phyloP scores from a whole-genome alignment of 2,113 vertebrate genomes.

The Polypterus senegalus region DNA sequence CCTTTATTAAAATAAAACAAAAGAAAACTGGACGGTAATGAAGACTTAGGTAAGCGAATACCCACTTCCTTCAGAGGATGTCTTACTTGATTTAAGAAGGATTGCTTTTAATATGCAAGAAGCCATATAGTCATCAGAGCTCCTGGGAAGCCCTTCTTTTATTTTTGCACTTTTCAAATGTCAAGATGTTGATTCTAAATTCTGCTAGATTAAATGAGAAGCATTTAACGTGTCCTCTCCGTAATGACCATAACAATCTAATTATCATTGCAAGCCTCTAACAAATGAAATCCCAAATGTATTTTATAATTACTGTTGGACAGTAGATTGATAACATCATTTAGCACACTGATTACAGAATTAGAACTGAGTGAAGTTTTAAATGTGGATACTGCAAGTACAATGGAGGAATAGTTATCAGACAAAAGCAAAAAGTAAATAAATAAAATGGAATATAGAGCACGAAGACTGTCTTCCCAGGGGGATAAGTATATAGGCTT shows the following conservation, averaged over 20 bases:
- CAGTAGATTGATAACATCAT: slow-evolving; percentile 4
- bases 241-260: slow-evolving; percentile 41
- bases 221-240: slow-evolving; percentile 37
- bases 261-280: slow-evolving; percentile 24
- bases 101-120: slow-evolving; percentile 2
- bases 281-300: slow-evolving; percentile 1
- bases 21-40: not conserved
- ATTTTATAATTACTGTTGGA: slow-evolving; percentile 4
- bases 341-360: not conserved
- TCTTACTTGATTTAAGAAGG: not conserved
- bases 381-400: too few species aligned
- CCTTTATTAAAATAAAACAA: not conserved
- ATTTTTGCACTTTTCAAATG: slow-evolving; percentile 48
- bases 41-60: not conserved
- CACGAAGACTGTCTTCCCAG: too few species aligned
- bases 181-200: slow-evolving; percentile 52
- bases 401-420: too few species aligned
- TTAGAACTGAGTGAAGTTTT: too few species aligned
- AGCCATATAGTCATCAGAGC: not conserved
- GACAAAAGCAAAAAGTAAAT: too few species aligned
- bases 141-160: slow-evolving; percentile 23
- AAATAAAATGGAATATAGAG: too few species aligned
- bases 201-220: slow-evolving; percentile 49
- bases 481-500: too few species aligned
- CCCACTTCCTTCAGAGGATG: not conserved